These are phyloP conservation scores for Heliconius ethilla DNA, from an alignment of 2,888 invertebrate species.

Conservation along the genomic window DNA sequence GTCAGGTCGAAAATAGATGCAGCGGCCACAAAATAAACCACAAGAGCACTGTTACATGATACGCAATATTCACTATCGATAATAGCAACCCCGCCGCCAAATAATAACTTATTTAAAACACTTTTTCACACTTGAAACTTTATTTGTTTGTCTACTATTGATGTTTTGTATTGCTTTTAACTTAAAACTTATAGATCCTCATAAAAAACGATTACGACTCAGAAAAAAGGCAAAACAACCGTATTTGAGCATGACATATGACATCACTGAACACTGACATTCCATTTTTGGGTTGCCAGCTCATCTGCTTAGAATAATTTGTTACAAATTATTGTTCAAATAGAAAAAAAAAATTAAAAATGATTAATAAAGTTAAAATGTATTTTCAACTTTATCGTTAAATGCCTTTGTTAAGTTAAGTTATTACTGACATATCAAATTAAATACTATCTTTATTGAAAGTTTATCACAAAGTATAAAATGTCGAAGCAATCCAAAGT, in stretches of 20 bases:
- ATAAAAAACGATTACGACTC: constrained; percentile 47
- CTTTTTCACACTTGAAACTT: constrained; percentile 45
- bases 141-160: constrained; percentile 46
- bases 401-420: background rate
- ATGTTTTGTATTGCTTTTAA: constrained; percentile 48
- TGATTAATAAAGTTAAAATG: no score
- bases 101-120: constrained; percentile 48
- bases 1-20: constrained; percentile 69
- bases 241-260: constrained; percentile 49
- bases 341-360: background rate
- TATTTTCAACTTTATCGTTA: no score
- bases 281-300: constrained; percentile 14
- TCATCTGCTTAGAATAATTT: background rate
- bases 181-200: constrained; percentile 49
- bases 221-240: constrained; percentile 56
- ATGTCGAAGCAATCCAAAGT: constrained; percentile 42
- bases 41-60: constrained; percentile 70
- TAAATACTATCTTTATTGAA: constrained; percentile 34
- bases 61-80: constrained; percentile 52
- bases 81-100: constrained; percentile 61
- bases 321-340: background rate
- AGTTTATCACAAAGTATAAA: constrained; percentile 48
- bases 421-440: background rate
- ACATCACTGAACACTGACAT: constrained; percentile 35
- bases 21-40: constrained; percentile 72